These are phyloP conservation scores for Atopsyche davidsoni DNA, from an alignment of 1,140 invertebrate genomes.

Conservation along the genomic window DNA sequence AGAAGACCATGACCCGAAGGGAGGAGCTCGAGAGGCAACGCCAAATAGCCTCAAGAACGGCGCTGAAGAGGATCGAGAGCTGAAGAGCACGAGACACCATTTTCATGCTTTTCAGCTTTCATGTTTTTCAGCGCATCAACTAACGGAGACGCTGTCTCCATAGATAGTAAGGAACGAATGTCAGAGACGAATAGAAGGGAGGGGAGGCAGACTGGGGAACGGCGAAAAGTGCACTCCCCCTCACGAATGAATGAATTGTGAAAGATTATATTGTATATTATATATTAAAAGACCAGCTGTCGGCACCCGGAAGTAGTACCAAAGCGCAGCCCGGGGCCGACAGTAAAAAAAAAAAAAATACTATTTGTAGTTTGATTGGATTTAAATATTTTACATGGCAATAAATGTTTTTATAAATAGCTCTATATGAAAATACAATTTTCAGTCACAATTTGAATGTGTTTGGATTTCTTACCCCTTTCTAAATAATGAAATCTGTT, in stretches of 20 bases:
- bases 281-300: too few species aligned
- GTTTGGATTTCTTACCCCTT: conserved; percentile 9
- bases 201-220: background rate
- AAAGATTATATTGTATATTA: conserved; percentile 7
- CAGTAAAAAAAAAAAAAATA: conserved; percentile 9
- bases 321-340: too few species aligned
- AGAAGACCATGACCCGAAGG: too few species aligned
- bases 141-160: too few species aligned
- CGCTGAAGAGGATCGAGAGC: too few species aligned
- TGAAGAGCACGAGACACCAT: too few species aligned
- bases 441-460: conserved; percentile 5
- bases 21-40: too few species aligned
- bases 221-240: background rate
- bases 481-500: conserved; percentile 39
- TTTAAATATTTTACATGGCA: background rate
- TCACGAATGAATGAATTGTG: conserved; percentile 1
- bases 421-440: conserved; percentile 1
- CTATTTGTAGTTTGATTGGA: background rate
- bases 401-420: background rate
- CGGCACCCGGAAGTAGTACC: too few species aligned
- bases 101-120: too few species aligned
- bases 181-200: background rate
- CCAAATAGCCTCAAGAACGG: too few species aligned
- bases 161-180: too few species aligned
- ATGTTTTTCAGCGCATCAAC: too few species aligned